phyloP scores from a whole-genome alignment of 2,113 vertebrate species.

The Sinocyclocheilus anophthalmus region DNA sequence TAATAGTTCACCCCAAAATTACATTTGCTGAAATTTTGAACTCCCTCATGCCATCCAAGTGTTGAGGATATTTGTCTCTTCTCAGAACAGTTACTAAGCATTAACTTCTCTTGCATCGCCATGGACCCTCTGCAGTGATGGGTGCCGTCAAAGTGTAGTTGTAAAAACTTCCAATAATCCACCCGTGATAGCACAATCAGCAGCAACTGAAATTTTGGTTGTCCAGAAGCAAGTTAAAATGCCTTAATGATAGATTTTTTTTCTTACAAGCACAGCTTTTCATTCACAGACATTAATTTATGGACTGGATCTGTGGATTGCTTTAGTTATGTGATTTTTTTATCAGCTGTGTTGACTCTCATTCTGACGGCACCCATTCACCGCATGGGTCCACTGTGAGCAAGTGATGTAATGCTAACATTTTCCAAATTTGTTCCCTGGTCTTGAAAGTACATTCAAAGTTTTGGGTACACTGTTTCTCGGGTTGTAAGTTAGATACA shows the following conservation, averaged over 20 bases:
- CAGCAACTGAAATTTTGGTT: too few relatives aligned
- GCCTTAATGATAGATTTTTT: background rate
- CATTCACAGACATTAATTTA: background rate
- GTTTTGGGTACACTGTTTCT: background rate
- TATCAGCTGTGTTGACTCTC: background rate
- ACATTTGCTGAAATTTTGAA: too few relatives aligned
- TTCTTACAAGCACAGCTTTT: background rate
- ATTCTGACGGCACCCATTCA: background rate
- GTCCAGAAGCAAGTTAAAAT: background rate
- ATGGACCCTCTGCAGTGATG: background rate
- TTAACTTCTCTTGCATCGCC: background rate
- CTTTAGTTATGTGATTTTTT: background rate
- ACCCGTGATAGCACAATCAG: too few relatives aligned
- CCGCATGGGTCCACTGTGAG: background rate
- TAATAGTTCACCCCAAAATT: background rate
- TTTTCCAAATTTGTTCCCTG: too few relatives aligned
- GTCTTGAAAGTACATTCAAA: too few relatives aligned
- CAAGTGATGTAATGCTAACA: background rate
- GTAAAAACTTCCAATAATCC: background rate
- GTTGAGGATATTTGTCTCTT: background rate
- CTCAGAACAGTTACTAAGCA: background rate
- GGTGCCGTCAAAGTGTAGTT: background rate
- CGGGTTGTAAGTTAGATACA: conserved; percentile 6
- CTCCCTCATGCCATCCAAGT: background rate
- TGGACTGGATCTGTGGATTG: background rate